phyloP scores from a whole-genome alignment of 2,888 invertebrate species.

The Julus scanicus region DNA sequence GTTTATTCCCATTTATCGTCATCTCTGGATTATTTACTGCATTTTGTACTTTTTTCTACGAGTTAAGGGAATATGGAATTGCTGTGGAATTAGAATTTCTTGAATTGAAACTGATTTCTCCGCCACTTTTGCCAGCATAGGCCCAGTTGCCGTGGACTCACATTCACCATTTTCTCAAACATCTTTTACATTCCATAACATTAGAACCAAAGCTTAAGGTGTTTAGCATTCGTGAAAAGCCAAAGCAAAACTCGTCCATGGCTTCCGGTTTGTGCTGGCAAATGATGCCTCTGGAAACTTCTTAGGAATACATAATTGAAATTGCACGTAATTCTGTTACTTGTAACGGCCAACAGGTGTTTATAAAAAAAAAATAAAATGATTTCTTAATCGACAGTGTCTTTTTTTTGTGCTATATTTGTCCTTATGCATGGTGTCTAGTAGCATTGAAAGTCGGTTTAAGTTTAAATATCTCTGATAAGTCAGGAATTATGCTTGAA shows the following conservation, averaged over 20 bases:
- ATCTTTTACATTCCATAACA: slow-evolving; percentile 53
- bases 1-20: slow-evolving; percentile 11
- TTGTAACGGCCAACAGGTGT: slow-evolving; percentile 52
- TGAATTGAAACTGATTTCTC: slow-evolving; percentile 40
- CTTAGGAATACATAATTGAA: slow-evolving; percentile 56
- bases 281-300: slow-evolving; percentile 52
- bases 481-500: too few species aligned
- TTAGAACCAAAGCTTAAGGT: slow-evolving; percentile 48
- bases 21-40: slow-evolving; percentile 38
- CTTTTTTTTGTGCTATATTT: background rate
- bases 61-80: slow-evolving; percentile 54
- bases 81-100: slow-evolving; percentile 30
- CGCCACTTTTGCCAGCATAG: slow-evolving; percentile 24
- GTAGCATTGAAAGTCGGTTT: too few species aligned
- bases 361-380: slow-evolving; percentile 52
- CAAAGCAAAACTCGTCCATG: slow-evolving; percentile 34
- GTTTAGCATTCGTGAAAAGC: slow-evolving; percentile 45
- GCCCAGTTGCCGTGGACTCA: background rate
- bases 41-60: slow-evolving; percentile 50
- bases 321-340: slow-evolving; percentile 49
- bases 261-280: slow-evolving; percentile 19
- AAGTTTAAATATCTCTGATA: too few species aligned
- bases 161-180: slow-evolving; percentile 43
- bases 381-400: background rate
- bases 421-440: background rate